Evolutionary conservation across 2,113 vertebrate species (phyloP).

Genomic region (Coregonus clupeaformis): DNA sequence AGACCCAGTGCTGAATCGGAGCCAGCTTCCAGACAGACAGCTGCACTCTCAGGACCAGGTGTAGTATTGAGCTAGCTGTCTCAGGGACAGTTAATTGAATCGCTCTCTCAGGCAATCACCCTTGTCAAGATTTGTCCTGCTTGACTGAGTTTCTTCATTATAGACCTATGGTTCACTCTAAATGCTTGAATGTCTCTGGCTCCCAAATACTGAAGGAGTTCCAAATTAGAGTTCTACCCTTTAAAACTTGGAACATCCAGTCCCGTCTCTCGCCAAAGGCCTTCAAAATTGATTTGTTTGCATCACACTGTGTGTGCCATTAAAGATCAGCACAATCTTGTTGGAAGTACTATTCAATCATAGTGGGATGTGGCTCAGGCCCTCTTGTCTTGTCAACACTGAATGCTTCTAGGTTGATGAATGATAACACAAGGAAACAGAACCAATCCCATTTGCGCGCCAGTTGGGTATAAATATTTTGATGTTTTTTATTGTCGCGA

Average conservation of each 20-base stretch:
- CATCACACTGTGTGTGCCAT: too few relatives aligned
- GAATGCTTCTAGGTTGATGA: not conserved
- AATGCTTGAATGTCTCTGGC: constrained; percentile 20
- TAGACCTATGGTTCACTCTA: not conserved
- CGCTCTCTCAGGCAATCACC: constrained; percentile 29
- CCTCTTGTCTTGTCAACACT: too few relatives aligned
- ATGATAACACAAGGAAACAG: not conserved
- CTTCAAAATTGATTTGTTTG: too few relatives aligned
- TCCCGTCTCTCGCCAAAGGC: too few relatives aligned
- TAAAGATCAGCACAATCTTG: too few relatives aligned
- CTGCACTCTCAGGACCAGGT: constrained; percentile 15
- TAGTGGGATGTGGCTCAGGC: too few relatives aligned
- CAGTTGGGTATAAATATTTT: too few relatives aligned
- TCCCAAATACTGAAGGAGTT: not conserved
- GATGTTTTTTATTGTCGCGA: too few relatives aligned
- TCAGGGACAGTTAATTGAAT: constrained; percentile 27
- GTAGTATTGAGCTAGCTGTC: constrained; percentile 20
- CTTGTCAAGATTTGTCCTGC: constrained; percentile 34
- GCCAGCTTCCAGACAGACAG: not conserved
- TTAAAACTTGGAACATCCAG: too few relatives aligned
- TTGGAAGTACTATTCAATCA: too few relatives aligned
- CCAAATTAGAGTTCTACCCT: constrained; percentile 16
- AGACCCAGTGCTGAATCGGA: too few relatives aligned
- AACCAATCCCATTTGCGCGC: too few relatives aligned
- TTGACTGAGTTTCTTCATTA: constrained; percentile 16